Evolutionary conservation across 2,797 vertebrate genomes (phyloP), one percentile per base, ranked within the genome.

Genomic region (Gobio occitaniae): DNA sequence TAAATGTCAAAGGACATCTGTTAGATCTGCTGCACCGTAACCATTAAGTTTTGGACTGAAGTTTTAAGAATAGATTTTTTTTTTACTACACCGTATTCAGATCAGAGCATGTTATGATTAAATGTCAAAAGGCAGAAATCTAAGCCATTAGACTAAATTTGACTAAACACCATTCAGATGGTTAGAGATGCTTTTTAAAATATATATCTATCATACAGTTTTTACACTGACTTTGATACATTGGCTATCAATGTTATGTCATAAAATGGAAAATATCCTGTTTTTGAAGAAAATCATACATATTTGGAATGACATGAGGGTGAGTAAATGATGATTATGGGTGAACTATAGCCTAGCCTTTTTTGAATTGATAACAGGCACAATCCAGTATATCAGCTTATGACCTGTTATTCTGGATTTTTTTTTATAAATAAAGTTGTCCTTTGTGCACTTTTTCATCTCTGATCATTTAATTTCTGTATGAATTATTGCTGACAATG

Each of bases 1-100:
- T 59, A 78, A 78, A 78, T 10, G 19, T 61, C 78, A 66, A 66
- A 54, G 6, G 29, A 36, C 47, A 80, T 38, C 63, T 36, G 17
- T 48, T 47, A 66, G 29, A 69, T 69, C 32, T 65, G 77, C 15
- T 17, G 13, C 9, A 0, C 32, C 63, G 15, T 47, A 63, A 61
- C 36, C 21, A 41, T 78, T 15, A n/a, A 11, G 48, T 32, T 32
- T 75, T 29, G 16, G 6, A 16, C 56, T 78, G 56, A 59, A 12
- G 29, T 12, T 32, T 75, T 6, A 32, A 52, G 29, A 16, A 59
- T 21, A 1, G 0, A 4, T 0, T 4, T 59, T n/a, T 8, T 6
- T 6, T 12, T 41, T 9, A 19, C 29, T 36, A 54, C 4, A 44
- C 68, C 5, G 4, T 48, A 50, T 19, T 75, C 17, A 36, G 50